Conservation (phyloP, 1,140 invertebrate species). For the Lutraria rhynchaena region DNA sequence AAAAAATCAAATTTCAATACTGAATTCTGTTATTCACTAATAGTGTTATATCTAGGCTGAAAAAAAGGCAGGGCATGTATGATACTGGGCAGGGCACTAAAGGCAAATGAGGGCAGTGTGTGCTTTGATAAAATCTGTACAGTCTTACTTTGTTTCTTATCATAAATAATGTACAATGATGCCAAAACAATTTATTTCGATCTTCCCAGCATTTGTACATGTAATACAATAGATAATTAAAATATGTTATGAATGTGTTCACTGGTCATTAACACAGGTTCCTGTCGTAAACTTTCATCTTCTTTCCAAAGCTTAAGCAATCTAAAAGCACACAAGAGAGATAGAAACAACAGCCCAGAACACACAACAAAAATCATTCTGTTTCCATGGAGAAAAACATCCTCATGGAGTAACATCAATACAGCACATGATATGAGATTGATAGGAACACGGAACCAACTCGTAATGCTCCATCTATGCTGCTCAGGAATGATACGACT, state of each 20-base stretch:
- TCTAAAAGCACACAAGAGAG: constrained; percentile 72
- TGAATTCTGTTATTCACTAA: too few relatives aligned
- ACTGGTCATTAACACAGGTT: constrained; percentile 69
- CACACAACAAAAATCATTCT: constrained; percentile 83
- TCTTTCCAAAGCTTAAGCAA: constrained; percentile 72
- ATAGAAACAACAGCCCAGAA: constrained; percentile 76
- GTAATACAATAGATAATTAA: too few relatives aligned
- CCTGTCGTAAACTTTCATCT: constrained; percentile 73
- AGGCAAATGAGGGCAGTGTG: too few relatives aligned
- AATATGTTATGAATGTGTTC: constrained; percentile 80
- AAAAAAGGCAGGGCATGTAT: too few relatives aligned
- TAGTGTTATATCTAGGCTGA: too few relatives aligned
- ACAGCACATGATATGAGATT: constrained; percentile 81
- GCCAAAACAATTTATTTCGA: too few relatives aligned
- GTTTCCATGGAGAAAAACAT: constrained; percentile 81
- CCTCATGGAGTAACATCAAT: constrained; percentile 83
- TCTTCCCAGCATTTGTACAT: too few relatives aligned
- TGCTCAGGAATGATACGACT: constrained; percentile 86
- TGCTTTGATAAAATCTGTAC: too few relatives aligned
- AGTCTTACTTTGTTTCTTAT: too few relatives aligned
- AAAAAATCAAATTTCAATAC: too few relatives aligned
- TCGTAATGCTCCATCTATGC: constrained; percentile 79
- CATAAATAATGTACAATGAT: too few relatives aligned
- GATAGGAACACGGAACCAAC: constrained; percentile 82
- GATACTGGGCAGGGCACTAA: too few relatives aligned